Conservation (phyloP, 2,888 invertebrate species). For the Thereva nobilitata region DNA sequence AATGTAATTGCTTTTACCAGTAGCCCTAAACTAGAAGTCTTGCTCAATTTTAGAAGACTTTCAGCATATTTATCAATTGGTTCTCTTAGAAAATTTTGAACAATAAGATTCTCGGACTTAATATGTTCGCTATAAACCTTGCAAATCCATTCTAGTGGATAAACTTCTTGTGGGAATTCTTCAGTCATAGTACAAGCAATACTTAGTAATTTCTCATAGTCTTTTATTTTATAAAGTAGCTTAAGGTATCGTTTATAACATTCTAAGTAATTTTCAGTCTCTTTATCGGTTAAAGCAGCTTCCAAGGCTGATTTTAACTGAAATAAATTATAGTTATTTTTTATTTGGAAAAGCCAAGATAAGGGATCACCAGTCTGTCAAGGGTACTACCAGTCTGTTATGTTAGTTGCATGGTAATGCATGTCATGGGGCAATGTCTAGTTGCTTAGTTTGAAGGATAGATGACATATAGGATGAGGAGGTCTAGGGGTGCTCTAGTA, state of each 20-base stretch:
- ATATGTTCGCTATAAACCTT: constrained; percentile 62
- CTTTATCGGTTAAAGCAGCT: constrained; percentile 42
- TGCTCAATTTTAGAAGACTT: constrained; percentile 62
- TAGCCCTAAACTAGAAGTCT: constrained; percentile 65
- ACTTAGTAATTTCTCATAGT: constrained; percentile 57
- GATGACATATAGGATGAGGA: no score
- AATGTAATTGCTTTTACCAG: constrained; percentile 66
- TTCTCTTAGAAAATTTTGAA: constrained; percentile 48
- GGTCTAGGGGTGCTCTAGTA: no score
- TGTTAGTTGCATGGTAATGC: no score
- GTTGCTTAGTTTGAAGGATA: no score
- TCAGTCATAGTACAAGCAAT: constrained; percentile 60
- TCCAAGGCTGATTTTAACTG: constrained; percentile 51
- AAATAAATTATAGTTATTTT: constrained; percentile 15
- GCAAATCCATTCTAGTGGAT: constrained; percentile 67
- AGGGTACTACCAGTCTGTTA: no score
- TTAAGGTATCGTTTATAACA: constrained; percentile 51
- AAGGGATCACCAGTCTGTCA: neutral
- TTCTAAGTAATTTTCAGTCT: constrained; percentile 42
- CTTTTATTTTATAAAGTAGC: constrained; percentile 53
- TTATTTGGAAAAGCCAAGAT: neutral
- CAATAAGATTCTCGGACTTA: constrained; percentile 36
- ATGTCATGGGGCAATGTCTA: no score
- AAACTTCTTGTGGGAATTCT: constrained; percentile 59
- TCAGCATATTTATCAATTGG: constrained; percentile 61